Conservation (phyloP, 1,140 invertebrate species). For the Cotesia glomerata region DNA sequence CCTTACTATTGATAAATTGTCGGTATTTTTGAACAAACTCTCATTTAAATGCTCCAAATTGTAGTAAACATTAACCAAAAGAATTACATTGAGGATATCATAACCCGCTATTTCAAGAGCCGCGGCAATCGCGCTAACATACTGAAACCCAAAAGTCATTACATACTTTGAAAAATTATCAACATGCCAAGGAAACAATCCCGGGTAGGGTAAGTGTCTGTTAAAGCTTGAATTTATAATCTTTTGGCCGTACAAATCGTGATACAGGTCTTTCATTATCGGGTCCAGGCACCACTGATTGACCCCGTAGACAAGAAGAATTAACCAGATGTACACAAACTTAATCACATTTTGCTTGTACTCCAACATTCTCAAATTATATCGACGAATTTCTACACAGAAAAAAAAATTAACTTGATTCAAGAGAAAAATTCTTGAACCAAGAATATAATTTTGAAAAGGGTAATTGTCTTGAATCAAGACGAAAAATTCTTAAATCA, state of each 20-base stretch:
- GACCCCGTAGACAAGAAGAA: slow-evolving; percentile 30
- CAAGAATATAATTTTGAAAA: too few species aligned
- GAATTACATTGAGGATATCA: slow-evolving; percentile 36
- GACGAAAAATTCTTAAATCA: too few species aligned
- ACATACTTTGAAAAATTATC: slow-evolving; percentile 29
- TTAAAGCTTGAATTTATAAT: slow-evolving; percentile 5
- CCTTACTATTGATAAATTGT: background rate
- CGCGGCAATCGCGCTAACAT: slow-evolving; percentile 32
- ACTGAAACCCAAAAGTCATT: slow-evolving; percentile 32
- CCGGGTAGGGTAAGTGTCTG: slow-evolving; percentile 36
- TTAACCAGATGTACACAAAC: slow-evolving; percentile 28
- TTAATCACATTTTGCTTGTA: slow-evolving; percentile 20
- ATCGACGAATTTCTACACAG: background rate
- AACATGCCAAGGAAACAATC: slow-evolving; percentile 35
- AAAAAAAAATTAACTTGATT: slow-evolving; percentile 5
- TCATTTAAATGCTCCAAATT: slow-evolving; percentile 38
- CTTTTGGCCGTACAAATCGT: slow-evolving; percentile 16
- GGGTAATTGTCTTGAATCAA: too few species aligned
- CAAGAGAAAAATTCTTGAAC: too few species aligned
- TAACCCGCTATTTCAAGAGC: slow-evolving; percentile 34
- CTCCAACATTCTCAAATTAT: slow-evolving; percentile 16
- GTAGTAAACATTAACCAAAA: slow-evolving; percentile 34
- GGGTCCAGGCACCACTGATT: slow-evolving; percentile 42
- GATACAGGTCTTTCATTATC: slow-evolving; percentile 20
- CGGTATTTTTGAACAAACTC: slow-evolving; percentile 12